Evolutionary conservation across 2,888 invertebrate species (phyloP), one percentile per base, ranked within the genome.

Genomic region (Zygaena filipendulae): DNA sequence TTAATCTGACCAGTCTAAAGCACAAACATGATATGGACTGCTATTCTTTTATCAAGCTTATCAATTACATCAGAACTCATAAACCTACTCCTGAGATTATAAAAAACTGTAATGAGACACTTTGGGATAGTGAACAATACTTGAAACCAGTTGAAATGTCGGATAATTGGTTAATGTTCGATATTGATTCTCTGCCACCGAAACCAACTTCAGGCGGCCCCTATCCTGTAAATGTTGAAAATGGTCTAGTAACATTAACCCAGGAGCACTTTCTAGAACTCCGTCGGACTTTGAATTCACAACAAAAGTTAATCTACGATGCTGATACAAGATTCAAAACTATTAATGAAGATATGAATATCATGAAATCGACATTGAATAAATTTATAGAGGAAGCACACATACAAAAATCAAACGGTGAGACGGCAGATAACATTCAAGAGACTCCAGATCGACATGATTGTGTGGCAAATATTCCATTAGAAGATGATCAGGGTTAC

Each of bases 161-260:
- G 4, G 95, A 95, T 56, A 84, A 89, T 6, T 90, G 93, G 90
- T 63, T 95, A 21, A 91, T 88, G 85, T 90, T 87, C 58, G 94
- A 92, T 85, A 84, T 74, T 34, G 80, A 80, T 24, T 68, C 74
- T n/a, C 38, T 74, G 5, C 43, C 56, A 2, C 71, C 71, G 8
- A 63, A 60, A 21, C 58, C 64, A 3, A 59, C 45, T 33, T 66
- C 70, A 1, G 81, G 80, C 2, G 64, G 66, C 47, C 63, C 68
- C 2, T 83, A 83, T 48, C 82, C 83, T 35, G 83, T 83, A 1
- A 84, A 85, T 59, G 82, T 82, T 1, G 85, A 85, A 57, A 84
- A 84, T 58, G 84, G 84, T 0, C 52, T 82, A 33, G 84, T 85
- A 1, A 85, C 84, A 0, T 47, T 86, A 26, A 83, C 85, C 1